Evolutionary conservation across 2,797 vertebrate genomes (phyloP), one percentile per base, ranked within the genome.

Genomic region (Tiaroga cobitis): DNA sequence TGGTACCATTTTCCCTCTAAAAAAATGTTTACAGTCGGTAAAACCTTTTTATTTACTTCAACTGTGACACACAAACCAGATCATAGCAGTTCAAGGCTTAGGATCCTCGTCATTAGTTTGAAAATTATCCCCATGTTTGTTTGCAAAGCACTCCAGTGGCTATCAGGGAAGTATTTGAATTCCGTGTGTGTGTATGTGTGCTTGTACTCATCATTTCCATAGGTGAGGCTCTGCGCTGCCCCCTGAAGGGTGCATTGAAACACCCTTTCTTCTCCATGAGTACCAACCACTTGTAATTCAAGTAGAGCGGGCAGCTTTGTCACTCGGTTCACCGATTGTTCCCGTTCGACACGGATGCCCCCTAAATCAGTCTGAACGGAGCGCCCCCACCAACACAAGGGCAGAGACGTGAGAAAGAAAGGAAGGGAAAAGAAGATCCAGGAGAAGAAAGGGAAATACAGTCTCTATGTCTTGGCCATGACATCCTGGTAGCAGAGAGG

Each of bases 221-320:
- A 89, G 92, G 87, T 65, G 92, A 94, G 89, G 90, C 91, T 93
- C 90, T 84, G 87, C 86, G 86, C 82, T 88, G 85, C 87, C 91
- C 92, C 91, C 89, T 91, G 93, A 93, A 92, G 90, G 93, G 93
- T 92, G 79, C 81, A 74, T 92, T 92, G 90, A 94, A 90, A 91
- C 87, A 34, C 61, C 91, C 82, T 92, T 94, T 94, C 90, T 94
- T 92, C 92, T 90, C 92, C 91, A 92, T 90, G 90, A 87, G 89
- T 89, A 94, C 92, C 91, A 95, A 94, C 88, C 91, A 92, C 91
- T 92, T 92, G 92, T 91, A 91, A 92, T 92, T 92, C 90, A 91
- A 92, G 90, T 90, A 91, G 90, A 91, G 91, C 81, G 81, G 88
- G 79, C 86, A 89, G 88, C 89, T 91, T 92, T 90, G 87, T 91